phyloP scores from a whole-genome alignment of 2,888 invertebrate species.

The Temnothorax ravouxi region DNA sequence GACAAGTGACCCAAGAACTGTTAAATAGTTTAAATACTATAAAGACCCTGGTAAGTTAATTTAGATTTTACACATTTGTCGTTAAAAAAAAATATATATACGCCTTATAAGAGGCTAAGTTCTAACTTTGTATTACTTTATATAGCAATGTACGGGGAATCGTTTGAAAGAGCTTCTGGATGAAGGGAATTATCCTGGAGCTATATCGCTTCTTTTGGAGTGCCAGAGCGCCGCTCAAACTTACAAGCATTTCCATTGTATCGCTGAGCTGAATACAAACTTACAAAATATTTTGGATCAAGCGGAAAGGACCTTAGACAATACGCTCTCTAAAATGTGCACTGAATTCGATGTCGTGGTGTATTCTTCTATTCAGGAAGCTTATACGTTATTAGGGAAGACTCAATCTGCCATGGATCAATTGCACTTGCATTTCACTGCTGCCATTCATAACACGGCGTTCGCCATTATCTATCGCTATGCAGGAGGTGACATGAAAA shows the following conservation, averaged over 20 bases:
- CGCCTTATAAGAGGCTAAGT: background rate
- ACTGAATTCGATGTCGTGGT: slow-evolving; percentile 89
- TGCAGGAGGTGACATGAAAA: slow-evolving; percentile 88
- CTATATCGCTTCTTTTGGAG: slow-evolving; percentile 95
- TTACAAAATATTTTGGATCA: slow-evolving; percentile 96
- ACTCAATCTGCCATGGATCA: slow-evolving; percentile 97
- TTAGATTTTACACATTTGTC: background rate
- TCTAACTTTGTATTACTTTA: background rate
- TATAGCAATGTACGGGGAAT: slow-evolving; percentile 93
- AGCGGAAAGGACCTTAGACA: slow-evolving; percentile 96
- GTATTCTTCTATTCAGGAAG: slow-evolving; percentile 94
- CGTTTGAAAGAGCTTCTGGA: slow-evolving; percentile 93
- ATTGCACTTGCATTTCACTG: slow-evolving; percentile 97
- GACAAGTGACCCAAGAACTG: slow-evolving; percentile 93
- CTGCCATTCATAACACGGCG: slow-evolving; percentile 95
- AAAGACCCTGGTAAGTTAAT: slow-evolving; percentile 90
- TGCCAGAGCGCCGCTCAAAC: slow-evolving; percentile 95
- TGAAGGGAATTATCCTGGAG: slow-evolving; percentile 95
- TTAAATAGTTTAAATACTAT: slow-evolving; percentile 93
- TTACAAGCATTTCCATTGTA: slow-evolving; percentile 96
- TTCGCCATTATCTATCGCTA: slow-evolving; percentile 89
- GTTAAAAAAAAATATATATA: background rate
- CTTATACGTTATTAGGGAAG: slow-evolving; percentile 96
- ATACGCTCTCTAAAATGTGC: slow-evolving; percentile 92
- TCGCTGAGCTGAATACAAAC: slow-evolving; percentile 94